These are phyloP conservation scores for Phaonia tiefii DNA, from an alignment of 2,888 invertebrate genomes.

Conservation along the genomic window DNA sequence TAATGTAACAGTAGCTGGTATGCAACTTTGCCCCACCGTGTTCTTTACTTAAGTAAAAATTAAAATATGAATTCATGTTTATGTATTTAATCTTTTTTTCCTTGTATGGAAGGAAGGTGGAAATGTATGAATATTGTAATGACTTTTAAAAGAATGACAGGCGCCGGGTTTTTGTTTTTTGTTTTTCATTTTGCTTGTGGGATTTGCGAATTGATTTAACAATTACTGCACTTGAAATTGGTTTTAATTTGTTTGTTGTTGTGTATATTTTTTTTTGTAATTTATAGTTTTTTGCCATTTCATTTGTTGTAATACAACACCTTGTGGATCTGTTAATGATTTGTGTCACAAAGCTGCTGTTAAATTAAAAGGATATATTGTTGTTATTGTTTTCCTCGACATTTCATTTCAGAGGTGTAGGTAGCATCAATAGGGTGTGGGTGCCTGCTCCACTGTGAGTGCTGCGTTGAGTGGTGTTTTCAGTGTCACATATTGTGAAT, in stretches of 20 bases:
- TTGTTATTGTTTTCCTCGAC: not conserved
- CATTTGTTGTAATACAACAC: not conserved
- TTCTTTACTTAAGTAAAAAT: too few species aligned
- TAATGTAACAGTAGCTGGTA: too few species aligned
- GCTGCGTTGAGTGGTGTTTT: not conserved
- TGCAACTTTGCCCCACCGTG: too few species aligned
- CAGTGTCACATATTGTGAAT: constrained; percentile 13
- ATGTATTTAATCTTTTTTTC: too few species aligned
- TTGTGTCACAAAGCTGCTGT: constrained; percentile 17
- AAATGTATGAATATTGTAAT: too few species aligned
- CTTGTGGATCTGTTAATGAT: constrained; percentile 25
- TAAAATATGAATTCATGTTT: too few species aligned
- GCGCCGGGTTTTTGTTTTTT: not conserved
- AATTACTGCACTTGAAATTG: not conserved
- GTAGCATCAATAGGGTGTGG: too few species aligned
- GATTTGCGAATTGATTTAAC: not conserved
- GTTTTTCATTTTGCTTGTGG: not conserved
- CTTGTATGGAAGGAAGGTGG: too few species aligned
- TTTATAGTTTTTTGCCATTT: constrained; percentile 13
- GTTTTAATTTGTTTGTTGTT: not conserved
- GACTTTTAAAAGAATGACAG: not conserved
- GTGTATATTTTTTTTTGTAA: not conserved
- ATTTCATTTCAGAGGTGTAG: too few species aligned
- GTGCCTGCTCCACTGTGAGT: not conserved
- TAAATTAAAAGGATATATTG: not conserved